Base-by-base conservation (phyloP, 2,113 vertebrate genomes). In the Epinephelus moara region DNA sequence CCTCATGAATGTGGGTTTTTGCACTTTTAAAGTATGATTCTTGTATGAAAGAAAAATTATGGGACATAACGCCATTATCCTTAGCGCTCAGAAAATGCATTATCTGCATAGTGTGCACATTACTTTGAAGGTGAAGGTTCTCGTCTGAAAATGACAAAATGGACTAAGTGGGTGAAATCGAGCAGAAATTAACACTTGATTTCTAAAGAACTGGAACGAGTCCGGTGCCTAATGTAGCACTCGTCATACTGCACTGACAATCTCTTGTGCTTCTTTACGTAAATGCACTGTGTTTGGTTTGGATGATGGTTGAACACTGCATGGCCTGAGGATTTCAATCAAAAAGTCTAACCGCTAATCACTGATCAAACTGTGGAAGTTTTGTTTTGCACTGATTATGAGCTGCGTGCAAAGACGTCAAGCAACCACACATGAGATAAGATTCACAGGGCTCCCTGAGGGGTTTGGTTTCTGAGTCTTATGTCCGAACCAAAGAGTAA, bases 401-500 rank as follows among this genome's bases (percentile, higher is more conserved):
- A 85, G 23, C 79, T 67, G 70, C 15, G 62, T 78, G 60, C 82
- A 45, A 83, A 73, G 57, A 77, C 33, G 50, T 3, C 17, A 18
- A 57, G 62, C 50, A 63, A 7, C 56, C 23, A 57, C 15, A 6
- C 11, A n/a, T 30, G 49, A 66, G 40, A 57, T 56, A 25, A 40
- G 52, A 45, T 23, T 70, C 17, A 59, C 52, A 78, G 72, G 53
- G 70, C 62, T 62, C 30, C 47, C 70, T 61, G 50, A 70, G 59
- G 83, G 63, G 59, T 87, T 70, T 76, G 75, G 81, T 88, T 88
- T 89, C 70, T 90, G 75, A 94, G 92, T 92, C 94, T 94, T 95
- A 89, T 86, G 75, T 94, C 89, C 87, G 86, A 90, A 93, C 95
- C 95, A 96, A 95, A 96, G 95, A 95, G 42, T 66, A 67, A 55